Percentiles rank a stretch among this genome's conserved stretches.
Evolutionary conservation across 1,140 invertebrate species (phyloP).

Genomic region (Rhagoletis zephyria): DNA sequence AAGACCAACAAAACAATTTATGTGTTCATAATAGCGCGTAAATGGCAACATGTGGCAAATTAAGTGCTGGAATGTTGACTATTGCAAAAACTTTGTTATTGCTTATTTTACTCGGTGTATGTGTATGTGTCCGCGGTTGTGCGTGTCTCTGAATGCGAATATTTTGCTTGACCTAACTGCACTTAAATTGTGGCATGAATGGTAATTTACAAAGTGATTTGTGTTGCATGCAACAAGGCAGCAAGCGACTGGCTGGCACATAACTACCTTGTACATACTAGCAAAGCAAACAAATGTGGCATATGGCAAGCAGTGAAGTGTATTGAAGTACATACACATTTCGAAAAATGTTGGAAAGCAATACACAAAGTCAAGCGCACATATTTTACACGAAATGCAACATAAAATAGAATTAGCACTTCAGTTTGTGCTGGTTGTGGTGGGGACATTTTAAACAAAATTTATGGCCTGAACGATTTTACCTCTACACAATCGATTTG

Average conservation of each 20-base stretch:
- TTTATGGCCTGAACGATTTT: neutral
- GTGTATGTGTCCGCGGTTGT: neutral
- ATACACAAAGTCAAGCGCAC: neutral
- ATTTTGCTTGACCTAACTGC: constrained; percentile 7
- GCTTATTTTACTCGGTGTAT: neutral
- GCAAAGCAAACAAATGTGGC: neutral
- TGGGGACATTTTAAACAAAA: neutral
- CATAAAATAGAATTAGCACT: neutral
- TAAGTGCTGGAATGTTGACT: constrained; percentile 8
- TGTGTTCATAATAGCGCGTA: constrained; percentile 27
- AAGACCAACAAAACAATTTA: neutral
- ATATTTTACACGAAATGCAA: neutral
- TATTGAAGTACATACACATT: neutral
- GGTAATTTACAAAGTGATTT: constrained; percentile 48
- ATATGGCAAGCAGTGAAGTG: constrained; percentile 12
- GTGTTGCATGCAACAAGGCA: constrained; percentile 21
- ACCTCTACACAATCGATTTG: neutral
- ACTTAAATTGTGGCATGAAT: constrained; percentile 26
- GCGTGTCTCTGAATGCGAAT: neutral
- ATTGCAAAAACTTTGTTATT: neutral
- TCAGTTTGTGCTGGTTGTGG: neutral
- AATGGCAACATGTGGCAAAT: constrained; percentile 49
- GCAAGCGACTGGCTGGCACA: neutral
- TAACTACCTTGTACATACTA: no score
- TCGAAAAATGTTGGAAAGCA: neutral